Conservation (phyloP, 2,113 vertebrate genomes). For the Puffinus mauretanicus region DNA sequence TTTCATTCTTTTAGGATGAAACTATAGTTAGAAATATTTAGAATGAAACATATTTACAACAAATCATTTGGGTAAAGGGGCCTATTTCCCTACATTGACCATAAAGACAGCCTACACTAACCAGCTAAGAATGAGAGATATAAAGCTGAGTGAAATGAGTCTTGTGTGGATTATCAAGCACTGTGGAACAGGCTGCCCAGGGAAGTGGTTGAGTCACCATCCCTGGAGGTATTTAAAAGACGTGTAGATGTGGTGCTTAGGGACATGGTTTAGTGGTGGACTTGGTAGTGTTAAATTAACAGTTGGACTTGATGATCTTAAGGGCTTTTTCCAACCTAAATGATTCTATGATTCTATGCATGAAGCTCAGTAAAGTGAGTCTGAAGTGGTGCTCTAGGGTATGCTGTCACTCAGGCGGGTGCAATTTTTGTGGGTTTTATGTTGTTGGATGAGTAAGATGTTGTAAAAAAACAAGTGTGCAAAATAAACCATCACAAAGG, state of each 20-base stretch:
- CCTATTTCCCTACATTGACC: background rate
- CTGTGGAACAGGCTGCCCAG: background rate
- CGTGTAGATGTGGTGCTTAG: background rate
- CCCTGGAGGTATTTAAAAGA: background rate
- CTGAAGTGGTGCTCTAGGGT: background rate
- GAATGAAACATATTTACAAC: background rate
- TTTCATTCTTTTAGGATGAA: background rate
- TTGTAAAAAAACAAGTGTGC: background rate
- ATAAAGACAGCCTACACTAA: background rate
- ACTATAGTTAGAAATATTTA: background rate
- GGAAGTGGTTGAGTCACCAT: background rate
- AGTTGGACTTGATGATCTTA: background rate
- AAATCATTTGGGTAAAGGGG: background rate
- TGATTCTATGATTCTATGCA: background rate
- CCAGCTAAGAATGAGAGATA: background rate
- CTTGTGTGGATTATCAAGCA: background rate
- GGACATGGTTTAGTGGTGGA: background rate
- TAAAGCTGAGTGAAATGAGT: background rate
- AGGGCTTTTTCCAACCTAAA: background rate
- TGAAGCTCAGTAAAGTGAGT: background rate
- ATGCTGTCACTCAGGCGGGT: background rate
- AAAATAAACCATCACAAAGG: background rate
- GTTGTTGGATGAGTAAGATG: background rate
- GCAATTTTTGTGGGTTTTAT: background rate
- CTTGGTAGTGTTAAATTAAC: background rate